Evolutionary conservation across 2,888 invertebrate species (phyloP).

Genomic region (Dorcus hopei): DNA sequence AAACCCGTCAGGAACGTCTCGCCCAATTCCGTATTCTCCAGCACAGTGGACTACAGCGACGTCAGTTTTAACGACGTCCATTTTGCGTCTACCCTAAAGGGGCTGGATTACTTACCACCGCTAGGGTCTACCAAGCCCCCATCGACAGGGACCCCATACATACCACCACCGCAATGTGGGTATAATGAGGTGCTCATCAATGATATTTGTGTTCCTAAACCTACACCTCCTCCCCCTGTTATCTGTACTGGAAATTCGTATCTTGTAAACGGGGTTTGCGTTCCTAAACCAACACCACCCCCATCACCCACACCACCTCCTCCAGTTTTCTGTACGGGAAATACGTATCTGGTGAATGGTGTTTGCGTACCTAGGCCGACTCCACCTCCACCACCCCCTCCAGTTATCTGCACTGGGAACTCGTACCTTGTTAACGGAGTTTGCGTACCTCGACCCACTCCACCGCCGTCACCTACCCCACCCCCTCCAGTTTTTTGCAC

Average conservation of each 20-base stretch:
- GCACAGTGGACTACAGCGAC: conserved; percentile 42
- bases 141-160: conserved; percentile 10
- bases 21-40: conserved; percentile 30
- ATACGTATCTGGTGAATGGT: conserved; percentile 6
- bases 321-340: background rate
- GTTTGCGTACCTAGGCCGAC: background rate
- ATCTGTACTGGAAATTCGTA: conserved; percentile 5
- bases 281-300: background rate
- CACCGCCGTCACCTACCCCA: background rate
- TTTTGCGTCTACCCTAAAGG: conserved; percentile 42
- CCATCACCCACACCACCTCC: background rate
- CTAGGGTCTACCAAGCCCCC: conserved; percentile 26
- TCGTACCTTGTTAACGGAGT: background rate
- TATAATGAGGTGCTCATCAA: conserved; percentile 7
- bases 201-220: conserved; percentile 10
- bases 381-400: too few relatives aligned
- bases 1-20: conserved; percentile 42
- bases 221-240: conserved; percentile 1
- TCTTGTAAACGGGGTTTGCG: conserved; percentile 16
- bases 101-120: conserved; percentile 47
- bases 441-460: background rate
- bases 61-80: conserved; percentile 39
- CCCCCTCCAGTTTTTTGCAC: background rate
- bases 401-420: conserved; percentile 3
- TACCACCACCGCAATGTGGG: conserved; percentile 7